These are phyloP conservation scores for Caloenas nicobarica DNA, from an alignment of 2,113 vertebrate species.

Conservation along the genomic window DNA sequence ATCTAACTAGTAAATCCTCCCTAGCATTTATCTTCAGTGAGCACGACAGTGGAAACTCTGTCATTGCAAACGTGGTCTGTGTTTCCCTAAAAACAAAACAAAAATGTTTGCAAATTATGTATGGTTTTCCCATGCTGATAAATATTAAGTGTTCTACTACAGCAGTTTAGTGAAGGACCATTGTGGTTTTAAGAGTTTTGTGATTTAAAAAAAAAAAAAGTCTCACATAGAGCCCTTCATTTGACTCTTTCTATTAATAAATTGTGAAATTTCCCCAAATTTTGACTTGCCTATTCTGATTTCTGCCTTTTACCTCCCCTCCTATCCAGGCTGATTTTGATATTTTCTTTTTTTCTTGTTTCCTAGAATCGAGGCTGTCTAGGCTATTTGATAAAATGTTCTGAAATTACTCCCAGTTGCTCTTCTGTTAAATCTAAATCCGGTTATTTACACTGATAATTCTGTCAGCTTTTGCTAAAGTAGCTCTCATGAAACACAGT, in stretches of 20 bases:
- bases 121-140: neutral
- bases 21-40: neutral
- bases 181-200: neutral
- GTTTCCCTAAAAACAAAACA: neutral
- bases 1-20: neutral
- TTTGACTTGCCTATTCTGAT: neutral
- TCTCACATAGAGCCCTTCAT: accelerated
- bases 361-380: neutral
- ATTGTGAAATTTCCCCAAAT: neutral
- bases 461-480: neutral
- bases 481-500: neutral
- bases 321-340: neutral
- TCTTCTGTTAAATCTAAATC: neutral
- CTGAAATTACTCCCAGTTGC: neutral
- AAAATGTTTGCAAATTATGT: neutral
- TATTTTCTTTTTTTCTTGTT: neutral
- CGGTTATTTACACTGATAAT: neutral
- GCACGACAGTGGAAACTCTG: neutral
- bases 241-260: neutral
- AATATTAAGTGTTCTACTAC: neutral
- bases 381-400: neutral
- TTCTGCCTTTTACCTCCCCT: neutral
- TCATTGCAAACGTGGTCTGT: neutral
- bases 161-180: neutral
- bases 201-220: neutral